phyloP scores from a whole-genome alignment of 2,797 vertebrate genomes.

The Psittacula derbiana region DNA sequence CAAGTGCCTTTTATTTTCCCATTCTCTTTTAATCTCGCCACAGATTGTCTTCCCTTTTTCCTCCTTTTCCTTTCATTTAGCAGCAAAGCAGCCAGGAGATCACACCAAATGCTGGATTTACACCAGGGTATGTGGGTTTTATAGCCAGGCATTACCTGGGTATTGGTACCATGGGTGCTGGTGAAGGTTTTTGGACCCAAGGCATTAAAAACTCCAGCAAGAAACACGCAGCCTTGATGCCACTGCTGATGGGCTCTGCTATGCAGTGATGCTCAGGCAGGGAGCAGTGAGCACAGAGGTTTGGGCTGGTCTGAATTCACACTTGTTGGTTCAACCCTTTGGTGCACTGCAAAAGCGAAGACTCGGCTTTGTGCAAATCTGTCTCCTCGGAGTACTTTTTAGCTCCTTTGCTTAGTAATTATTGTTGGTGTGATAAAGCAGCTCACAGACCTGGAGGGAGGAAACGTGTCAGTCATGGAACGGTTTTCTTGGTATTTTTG shows the following conservation, averaged over 20 bases:
- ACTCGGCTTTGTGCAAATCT: neutral
- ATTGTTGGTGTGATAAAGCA: neutral
- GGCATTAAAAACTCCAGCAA: accelerated
- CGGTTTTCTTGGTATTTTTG: neutral
- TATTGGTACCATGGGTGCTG: accelerated
- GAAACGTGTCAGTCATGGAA: slow-evolving; percentile 14
- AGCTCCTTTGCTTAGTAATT: neutral
- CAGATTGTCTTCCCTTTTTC: neutral
- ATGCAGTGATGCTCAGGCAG: accelerated
- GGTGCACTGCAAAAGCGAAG: neutral
- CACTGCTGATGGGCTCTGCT: neutral
- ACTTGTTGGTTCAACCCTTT: neutral
- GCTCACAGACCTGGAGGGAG: slow-evolving; percentile 2
- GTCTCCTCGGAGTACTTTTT: neutral
- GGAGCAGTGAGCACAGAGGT: accelerated
- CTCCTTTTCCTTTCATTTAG: neutral
- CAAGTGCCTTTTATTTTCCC: neutral
- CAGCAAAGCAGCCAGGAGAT: neutral
- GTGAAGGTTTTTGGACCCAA: accelerated
- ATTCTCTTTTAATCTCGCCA: neutral
- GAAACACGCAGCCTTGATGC: accelerated
- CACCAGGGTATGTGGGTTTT: neutral
- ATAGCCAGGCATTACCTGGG: accelerated
- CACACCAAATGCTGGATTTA: neutral
- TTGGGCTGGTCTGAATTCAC: accelerated